A percentile compares a stretch with the other conserved stretches of the same genome.
Conservation (phyloP, 2,888 invertebrate genomes). For the Sinelater perroti region DNA sequence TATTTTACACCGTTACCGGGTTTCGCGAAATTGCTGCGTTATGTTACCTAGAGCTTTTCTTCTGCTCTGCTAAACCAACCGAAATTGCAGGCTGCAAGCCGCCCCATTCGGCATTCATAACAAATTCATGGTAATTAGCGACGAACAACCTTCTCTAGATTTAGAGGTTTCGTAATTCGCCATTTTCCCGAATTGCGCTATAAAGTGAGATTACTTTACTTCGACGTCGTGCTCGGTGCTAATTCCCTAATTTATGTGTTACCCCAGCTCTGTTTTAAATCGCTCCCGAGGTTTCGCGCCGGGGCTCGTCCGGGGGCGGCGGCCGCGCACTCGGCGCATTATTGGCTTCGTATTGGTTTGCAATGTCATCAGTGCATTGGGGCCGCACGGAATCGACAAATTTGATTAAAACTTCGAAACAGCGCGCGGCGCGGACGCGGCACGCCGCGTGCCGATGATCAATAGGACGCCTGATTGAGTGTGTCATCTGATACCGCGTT, state of each 20-base stretch:
- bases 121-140: constrained; percentile 36
- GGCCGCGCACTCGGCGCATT: constrained; percentile 39
- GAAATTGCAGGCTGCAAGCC: background rate
- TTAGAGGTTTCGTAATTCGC: constrained; percentile 38
- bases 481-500: constrained; percentile 14
- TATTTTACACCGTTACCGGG: too few species aligned
- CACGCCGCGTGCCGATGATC: constrained; percentile 18
- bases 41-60: too few species aligned
- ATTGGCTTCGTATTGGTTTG: constrained; percentile 43
- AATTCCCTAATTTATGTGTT: constrained; percentile 39
- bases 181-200: constrained; percentile 36
- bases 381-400: constrained; percentile 34
- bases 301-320: too few species aligned
- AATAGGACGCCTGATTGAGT: constrained; percentile 23
- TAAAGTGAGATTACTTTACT: constrained; percentile 39
- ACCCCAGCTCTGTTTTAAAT: constrained; percentile 32
- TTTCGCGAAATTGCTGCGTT: too few species aligned
- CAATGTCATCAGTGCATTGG: constrained; percentile 46
- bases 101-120: constrained; percentile 34
- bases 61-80: too few species aligned
- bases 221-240: constrained; percentile 36
- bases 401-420: constrained; percentile 36
- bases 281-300: constrained; percentile 22
- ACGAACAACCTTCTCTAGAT: constrained; percentile 33
- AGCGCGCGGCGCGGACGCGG: constrained; percentile 21